These are phyloP conservation scores for Megaceryle torquata DNA, from an alignment of 2,113 vertebrate species.

Conservation along the genomic window DNA sequence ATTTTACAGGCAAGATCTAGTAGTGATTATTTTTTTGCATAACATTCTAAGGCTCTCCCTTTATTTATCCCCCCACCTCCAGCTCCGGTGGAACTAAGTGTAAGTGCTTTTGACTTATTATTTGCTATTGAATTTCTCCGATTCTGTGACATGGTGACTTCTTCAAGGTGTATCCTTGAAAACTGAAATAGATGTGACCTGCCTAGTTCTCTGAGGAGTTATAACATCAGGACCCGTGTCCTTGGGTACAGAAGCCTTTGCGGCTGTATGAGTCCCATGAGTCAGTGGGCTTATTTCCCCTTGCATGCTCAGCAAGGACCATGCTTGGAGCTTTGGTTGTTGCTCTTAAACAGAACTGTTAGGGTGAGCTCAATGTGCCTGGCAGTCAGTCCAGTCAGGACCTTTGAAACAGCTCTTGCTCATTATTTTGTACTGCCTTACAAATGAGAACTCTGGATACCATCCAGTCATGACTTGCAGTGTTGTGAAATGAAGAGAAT, in stretches of 20 bases:
- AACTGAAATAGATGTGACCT: not conserved
- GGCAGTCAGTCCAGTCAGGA: not conserved
- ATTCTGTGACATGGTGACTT: not conserved
- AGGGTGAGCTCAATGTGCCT: not conserved
- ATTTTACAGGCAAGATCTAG: not conserved
- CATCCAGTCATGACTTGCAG: not conserved
- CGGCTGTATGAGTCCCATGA: not conserved
- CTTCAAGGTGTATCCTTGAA: not conserved
- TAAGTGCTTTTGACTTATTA: not conserved
- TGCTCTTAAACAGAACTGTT: not conserved
- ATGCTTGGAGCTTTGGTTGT: not conserved
- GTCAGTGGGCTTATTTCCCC: not conserved
- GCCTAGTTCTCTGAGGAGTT: not conserved
- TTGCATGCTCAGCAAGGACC: accelerated
- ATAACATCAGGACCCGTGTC: not conserved
- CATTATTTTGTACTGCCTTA: not conserved
- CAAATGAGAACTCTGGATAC: not conserved
- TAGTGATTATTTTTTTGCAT: not conserved
- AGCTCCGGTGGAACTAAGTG: not conserved
- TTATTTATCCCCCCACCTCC: not conserved
- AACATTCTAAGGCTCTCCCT: not conserved
- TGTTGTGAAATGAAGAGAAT: not conserved
- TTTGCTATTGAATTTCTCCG: not conserved
- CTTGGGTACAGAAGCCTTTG: not conserved
- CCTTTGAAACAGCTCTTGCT: not conserved